Evolutionary conservation across 2,888 invertebrate genomes (phyloP).

Genomic region (Arrhopalites spinosus): DNA sequence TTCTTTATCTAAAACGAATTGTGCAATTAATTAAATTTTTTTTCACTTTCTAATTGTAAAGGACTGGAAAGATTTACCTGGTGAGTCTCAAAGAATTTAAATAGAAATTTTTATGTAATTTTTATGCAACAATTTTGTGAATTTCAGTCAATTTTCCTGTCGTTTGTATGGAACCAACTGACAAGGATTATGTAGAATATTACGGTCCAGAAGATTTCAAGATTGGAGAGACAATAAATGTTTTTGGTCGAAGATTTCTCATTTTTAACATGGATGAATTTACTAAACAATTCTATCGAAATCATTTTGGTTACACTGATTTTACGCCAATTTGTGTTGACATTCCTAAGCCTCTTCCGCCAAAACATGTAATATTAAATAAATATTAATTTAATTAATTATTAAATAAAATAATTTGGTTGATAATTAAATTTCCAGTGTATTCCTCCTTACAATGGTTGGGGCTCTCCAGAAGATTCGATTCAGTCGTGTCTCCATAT

Average conservation of each 20-base stretch:
- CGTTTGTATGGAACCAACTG: constrained; percentile 71
- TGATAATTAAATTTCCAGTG: constrained; percentile 57
- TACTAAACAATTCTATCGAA: constrained; percentile 75
- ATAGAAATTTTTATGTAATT: too few relatives aligned
- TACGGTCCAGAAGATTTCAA: constrained; percentile 76
- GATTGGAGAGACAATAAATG: constrained; percentile 57
- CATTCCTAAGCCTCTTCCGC: constrained; percentile 40
- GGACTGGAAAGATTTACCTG: constrained; percentile 69
- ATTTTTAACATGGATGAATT: constrained; percentile 79
- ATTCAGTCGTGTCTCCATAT: constrained; percentile 73
- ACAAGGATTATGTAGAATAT: constrained; percentile 75
- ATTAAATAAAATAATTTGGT: neutral
- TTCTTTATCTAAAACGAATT: too few relatives aligned
- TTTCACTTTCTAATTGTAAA: too few relatives aligned
- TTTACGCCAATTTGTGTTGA: constrained; percentile 59
- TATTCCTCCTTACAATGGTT: constrained; percentile 70
- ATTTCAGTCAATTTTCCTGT: constrained; percentile 67
- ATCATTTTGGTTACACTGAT: constrained; percentile 61
- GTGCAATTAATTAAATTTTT: too few relatives aligned
- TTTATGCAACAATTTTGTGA: neutral
- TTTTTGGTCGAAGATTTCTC: constrained; percentile 66
- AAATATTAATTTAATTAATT: neutral
- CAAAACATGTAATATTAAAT: constrained; percentile 40
- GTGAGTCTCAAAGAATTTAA: constrained; percentile 58
- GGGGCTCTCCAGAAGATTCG: constrained; percentile 79